Conservation (phyloP, 2,797 vertebrate species). For the Neostethus bicornis region DNA sequence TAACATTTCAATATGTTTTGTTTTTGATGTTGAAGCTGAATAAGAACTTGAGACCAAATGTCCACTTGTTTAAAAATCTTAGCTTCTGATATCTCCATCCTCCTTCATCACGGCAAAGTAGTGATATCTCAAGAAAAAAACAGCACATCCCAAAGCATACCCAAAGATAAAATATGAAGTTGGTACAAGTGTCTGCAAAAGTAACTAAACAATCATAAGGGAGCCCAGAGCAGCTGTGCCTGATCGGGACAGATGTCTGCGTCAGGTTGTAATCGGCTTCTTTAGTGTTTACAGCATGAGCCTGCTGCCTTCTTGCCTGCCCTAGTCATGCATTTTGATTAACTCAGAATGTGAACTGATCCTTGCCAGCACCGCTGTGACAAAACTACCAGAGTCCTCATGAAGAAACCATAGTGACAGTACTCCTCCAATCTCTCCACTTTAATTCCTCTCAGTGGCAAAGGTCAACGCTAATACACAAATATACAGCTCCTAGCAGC, state of each 20-base stretch:
- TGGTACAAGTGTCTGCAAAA: conserved; percentile 57
- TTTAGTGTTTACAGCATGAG: conserved; percentile 60
- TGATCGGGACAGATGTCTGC: conserved; percentile 72
- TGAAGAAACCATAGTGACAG: conserved; percentile 63
- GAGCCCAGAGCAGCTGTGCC: conserved; percentile 62
- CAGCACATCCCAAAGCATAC: conserved; percentile 51
- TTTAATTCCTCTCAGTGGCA: conserved; percentile 64
- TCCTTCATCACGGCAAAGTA: conserved; percentile 42
- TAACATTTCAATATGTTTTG: conserved; percentile 1
- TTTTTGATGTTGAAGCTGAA: conserved; percentile 24
- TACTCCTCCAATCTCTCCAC: conserved; percentile 52
- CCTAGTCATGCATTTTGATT: conserved; percentile 66
- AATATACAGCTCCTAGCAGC: conserved; percentile 46
- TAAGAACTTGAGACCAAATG: conserved; percentile 5
- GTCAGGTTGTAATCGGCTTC: conserved; percentile 69
- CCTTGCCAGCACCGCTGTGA: conserved; percentile 50
- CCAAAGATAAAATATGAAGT: conserved; percentile 57
- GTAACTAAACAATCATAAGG: conserved; percentile 60
- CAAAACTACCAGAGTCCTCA: conserved; percentile 40
- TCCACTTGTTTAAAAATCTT: conserved; percentile 28
- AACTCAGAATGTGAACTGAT: conserved; percentile 55
- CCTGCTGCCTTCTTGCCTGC: conserved; percentile 49
- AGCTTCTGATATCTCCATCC: conserved; percentile 40
- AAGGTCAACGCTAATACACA: conserved; percentile 64
- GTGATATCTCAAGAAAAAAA: conserved; percentile 54